These are phyloP conservation scores for Drosophila percnosoma DNA, from an alignment of 2,888 invertebrate species.

Conservation along the genomic window DNA sequence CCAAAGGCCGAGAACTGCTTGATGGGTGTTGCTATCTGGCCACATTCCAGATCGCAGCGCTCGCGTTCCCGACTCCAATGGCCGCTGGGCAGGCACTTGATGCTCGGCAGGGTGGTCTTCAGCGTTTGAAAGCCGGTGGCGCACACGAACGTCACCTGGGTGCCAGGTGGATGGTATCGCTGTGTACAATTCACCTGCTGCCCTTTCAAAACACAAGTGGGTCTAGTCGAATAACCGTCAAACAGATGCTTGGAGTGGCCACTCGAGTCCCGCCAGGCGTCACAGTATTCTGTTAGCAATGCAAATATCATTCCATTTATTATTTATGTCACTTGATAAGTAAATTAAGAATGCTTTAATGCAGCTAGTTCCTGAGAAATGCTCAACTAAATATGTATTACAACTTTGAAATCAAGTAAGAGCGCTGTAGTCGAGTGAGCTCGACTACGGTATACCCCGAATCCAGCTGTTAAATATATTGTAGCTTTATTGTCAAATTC, in stretches of 20 bases:
- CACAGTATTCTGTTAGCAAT: slow-evolving; percentile 54
- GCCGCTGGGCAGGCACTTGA: slow-evolving; percentile 54
- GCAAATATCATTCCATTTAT: not conserved
- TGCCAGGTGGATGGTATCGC: slow-evolving; percentile 63
- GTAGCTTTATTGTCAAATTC: too few relatives aligned
- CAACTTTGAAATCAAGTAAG: not conserved
- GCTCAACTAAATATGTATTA: not conserved
- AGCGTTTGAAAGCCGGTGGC: slow-evolving; percentile 54
- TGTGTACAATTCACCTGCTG: slow-evolving; percentile 49
- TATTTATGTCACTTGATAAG: not conserved
- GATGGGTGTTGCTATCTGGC: slow-evolving; percentile 67
- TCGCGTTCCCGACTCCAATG: slow-evolving; percentile 56
- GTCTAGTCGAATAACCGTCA: slow-evolving; percentile 59
- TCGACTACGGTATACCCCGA: too few relatives aligned
- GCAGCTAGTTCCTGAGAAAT: not conserved
- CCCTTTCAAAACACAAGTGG: slow-evolving; percentile 49
- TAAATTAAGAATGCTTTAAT: not conserved
- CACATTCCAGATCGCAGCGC: slow-evolving; percentile 61
- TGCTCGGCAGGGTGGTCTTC: slow-evolving; percentile 24
- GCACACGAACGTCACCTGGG: slow-evolving; percentile 59
- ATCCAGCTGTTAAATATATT: too few relatives aligned
- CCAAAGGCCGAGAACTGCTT: slow-evolving; percentile 63
- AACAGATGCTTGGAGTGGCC: slow-evolving; percentile 39
- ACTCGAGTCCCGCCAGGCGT: slow-evolving; percentile 20
- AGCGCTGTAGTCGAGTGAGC: too few relatives aligned